Base-by-base conservation (phyloP, 2,888 invertebrate species). In the Rhingia campestris region DNA sequence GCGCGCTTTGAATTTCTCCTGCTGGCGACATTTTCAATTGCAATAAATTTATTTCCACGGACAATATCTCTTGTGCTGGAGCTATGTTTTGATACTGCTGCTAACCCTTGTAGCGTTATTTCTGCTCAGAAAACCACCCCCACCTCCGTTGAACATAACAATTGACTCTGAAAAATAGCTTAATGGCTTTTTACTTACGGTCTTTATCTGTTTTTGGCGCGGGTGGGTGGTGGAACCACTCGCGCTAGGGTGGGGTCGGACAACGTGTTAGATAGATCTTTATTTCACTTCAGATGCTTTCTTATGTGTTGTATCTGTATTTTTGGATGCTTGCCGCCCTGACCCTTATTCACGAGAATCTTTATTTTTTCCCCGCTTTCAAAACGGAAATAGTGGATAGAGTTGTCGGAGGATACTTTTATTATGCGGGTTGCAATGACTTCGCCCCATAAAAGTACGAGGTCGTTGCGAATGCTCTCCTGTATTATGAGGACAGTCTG, bases 161-260 rank as follows among this genome's bases (percentile, higher is more conserved):
- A 79, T 84, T 84, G 82, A 84, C 82, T 84, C 79, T 84, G 82
- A 79, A 84, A 79, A 84, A 84, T 84, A 59, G 79, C 79, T 84
- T 84, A 84, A 84, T 84, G 79, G 79, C 82, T 84, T 84, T 84
- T 84, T 84, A 79, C 82, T 84, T 84, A 79, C 79, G 61, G 79
- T 84, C 79, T 58, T 69, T 79, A 64, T 79, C 79, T 74, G 54
- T 70, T 84, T 63, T 77, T 70, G 54, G 35, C 35, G 35, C 47
- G 39, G n/a, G 53, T 12, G 59, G 51, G 30, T 30, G 59, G 9
- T 12, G 43, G 33, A 22, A 22, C 22, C 22, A 22, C 22, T 43
- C 58, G n/a, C 30, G 7, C 6, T 9, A 12, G 53, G 61, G 10
- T n/a, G 56, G 43, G 75, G 75, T 75, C 58, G 61, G 58, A 63